phyloP scores from a whole-genome alignment of 2,888 invertebrate species.

The Zele albiditarsus region DNA sequence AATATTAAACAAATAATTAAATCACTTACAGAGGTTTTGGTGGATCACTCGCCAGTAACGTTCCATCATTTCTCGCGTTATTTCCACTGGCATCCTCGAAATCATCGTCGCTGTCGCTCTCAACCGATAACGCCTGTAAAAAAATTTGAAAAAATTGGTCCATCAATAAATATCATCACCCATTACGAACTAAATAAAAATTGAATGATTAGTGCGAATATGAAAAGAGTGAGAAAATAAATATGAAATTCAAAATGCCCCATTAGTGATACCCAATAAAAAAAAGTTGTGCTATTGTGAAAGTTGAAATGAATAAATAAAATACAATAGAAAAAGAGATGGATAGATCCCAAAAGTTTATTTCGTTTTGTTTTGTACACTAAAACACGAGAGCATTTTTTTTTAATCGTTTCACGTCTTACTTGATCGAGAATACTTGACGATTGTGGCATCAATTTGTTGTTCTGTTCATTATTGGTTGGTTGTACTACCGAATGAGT shows the following conservation, averaged over 20 bases:
- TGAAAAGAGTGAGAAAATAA: background rate
- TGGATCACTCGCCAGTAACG: conserved; percentile 95
- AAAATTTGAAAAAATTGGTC: conserved; percentile 36
- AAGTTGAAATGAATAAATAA: conserved; percentile 6
- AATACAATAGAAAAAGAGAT: background rate
- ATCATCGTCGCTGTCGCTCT: conserved; percentile 82
- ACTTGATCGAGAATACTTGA: conserved; percentile 70
- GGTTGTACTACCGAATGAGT: conserved; percentile 62
- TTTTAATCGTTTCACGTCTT: conserved; percentile 49
- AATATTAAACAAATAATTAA: conserved; percentile 4
- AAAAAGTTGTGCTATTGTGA: background rate
- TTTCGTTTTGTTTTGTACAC: background rate
- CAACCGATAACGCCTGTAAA: conserved; percentile 67
- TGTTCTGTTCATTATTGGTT: conserved; percentile 67
- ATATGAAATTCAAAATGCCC: background rate
- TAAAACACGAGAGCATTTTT: background rate
- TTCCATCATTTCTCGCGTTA: conserved; percentile 92
- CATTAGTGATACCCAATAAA: background rate
- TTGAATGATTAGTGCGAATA: background rate
- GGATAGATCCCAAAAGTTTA: conserved; percentile 8
- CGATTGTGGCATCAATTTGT: conserved; percentile 69
- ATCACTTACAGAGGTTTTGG: conserved; percentile 94
- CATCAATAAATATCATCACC: conserved; percentile 32
- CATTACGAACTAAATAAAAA: background rate
- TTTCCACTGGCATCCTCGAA: conserved; percentile 88